These are phyloP conservation scores for Talpa occidentalis DNA, from an alignment of 2,113 vertebrate genomes.

Conservation along the genomic window DNA sequence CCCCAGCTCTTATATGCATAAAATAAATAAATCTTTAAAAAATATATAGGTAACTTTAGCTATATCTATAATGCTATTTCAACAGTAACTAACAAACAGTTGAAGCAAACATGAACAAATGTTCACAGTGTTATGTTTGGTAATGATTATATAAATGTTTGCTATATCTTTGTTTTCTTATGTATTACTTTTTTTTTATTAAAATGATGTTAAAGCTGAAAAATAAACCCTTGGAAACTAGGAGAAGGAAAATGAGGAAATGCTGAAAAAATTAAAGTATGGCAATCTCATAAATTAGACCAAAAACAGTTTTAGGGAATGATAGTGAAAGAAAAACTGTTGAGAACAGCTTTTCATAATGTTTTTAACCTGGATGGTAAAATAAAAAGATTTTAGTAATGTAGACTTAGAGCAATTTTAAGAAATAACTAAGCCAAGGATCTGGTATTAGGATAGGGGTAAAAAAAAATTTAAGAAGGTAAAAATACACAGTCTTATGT, in stretches of 20 bases:
- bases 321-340: not conserved
- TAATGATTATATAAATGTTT: slow-evolving; percentile 8
- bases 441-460: not conserved
- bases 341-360: not conserved
- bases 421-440: slow-evolving; percentile 32
- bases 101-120: not conserved
- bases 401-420: not conserved
- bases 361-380: not conserved
- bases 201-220: not conserved
- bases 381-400: slow-evolving; percentile 4
- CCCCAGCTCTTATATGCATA: too few relatives aligned
- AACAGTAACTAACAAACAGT: not conserved
- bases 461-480: not conserved
- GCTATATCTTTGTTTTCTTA: not conserved
- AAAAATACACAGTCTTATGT: slow-evolving; percentile 7
- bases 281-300: not conserved
- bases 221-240: not conserved
- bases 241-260: not conserved
- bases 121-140: not conserved
- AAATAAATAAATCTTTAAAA: too few relatives aligned
- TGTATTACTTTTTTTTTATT: not conserved
- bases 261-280: not conserved
- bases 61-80: not conserved
- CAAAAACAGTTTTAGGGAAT: not conserved
- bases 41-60: not conserved